phyloP scores from a whole-genome alignment of 2,888 invertebrate species.

The Hymenopus coronatus region DNA sequence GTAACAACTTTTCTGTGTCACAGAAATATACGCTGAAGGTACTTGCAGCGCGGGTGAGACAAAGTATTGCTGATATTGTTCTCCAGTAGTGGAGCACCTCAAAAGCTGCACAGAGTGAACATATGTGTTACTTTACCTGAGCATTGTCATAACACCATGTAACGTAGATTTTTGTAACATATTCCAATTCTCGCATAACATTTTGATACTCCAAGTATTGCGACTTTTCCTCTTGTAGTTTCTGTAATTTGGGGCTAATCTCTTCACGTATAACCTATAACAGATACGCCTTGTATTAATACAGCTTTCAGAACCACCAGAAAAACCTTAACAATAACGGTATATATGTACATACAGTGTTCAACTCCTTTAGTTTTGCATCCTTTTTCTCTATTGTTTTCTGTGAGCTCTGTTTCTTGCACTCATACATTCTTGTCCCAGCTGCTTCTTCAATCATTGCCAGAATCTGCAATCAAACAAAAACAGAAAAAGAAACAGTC shows the following conservation, averaged over 20 bases:
- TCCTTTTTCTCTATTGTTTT: constrained; percentile 92
- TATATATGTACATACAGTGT: constrained; percentile 56
- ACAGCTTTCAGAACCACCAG: background rate
- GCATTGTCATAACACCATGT: constrained; percentile 66
- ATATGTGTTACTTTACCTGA: constrained; percentile 32
- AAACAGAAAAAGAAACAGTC: too few species aligned
- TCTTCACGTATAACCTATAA: constrained; percentile 72
- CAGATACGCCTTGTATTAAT: background rate
- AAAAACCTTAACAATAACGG: background rate
- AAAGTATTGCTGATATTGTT: too few species aligned
- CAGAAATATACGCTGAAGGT: too few species aligned
- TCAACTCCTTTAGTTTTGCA: constrained; percentile 81
- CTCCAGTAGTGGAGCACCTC: too few species aligned
- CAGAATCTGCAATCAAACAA: constrained; percentile 60
- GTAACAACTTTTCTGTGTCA: too few species aligned
- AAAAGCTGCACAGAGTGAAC: too few species aligned
- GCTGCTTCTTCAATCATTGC: constrained; percentile 99
- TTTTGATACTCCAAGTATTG: constrained; percentile 87
- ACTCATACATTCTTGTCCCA: constrained; percentile 95
- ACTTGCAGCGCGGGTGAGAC: too few species aligned
- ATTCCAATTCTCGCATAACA: constrained; percentile 77
- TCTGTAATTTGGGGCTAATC: constrained; percentile 84
- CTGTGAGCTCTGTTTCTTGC: constrained; percentile 82
- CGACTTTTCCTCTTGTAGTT: constrained; percentile 78
- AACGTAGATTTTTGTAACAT: constrained; percentile 67